These are phyloP conservation scores for Oryzias sinensis DNA, from an alignment of 2,797 vertebrate species.

Conservation along the genomic window DNA sequence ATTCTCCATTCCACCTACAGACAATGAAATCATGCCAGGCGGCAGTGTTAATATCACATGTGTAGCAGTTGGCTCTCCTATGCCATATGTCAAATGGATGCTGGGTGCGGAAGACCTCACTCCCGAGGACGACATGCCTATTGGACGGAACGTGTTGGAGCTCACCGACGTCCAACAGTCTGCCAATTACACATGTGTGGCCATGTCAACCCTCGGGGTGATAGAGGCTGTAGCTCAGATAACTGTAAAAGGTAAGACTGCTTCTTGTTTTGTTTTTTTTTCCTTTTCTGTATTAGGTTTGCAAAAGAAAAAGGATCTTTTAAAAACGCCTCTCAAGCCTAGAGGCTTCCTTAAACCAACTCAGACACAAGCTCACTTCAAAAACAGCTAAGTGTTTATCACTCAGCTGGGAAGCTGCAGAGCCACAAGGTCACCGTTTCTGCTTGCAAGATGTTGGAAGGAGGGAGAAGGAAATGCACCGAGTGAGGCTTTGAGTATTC, in stretches of 20 bases:
- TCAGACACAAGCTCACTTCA: slow-evolving; percentile 47
- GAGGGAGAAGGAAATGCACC: slow-evolving; percentile 23
- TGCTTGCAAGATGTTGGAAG: slow-evolving; percentile 28
- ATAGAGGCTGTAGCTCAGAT: slow-evolving; percentile 98
- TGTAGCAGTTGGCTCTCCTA: slow-evolving; percentile 97
- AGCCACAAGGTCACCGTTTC: slow-evolving; percentile 49
- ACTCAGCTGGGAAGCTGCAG: slow-evolving; percentile 51
- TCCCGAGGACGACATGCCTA: slow-evolving; percentile 99
- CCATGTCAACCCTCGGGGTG: slow-evolving; percentile 98
- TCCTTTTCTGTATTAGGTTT: neutral
- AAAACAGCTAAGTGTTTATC: slow-evolving; percentile 64
- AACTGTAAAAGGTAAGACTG: slow-evolving; percentile 91
- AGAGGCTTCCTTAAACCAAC: slow-evolving; percentile 55
- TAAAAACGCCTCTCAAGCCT: too few species aligned
- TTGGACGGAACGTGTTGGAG: slow-evolving; percentile 96
- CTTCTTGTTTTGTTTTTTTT: neutral
- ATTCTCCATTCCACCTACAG: slow-evolving; percentile 98
- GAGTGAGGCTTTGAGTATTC: slow-evolving; percentile 54
- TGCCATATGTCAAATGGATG: slow-evolving; percentile 99
- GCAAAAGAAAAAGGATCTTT: too few species aligned
- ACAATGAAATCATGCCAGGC: slow-evolving; percentile 99
- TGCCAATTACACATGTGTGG: slow-evolving; percentile 98
- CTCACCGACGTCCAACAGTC: slow-evolving; percentile 97
- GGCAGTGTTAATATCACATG: slow-evolving; percentile 99
- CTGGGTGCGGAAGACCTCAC: slow-evolving; percentile 96